Base-by-base conservation (phyloP, 2,888 invertebrate genomes). In the Synergus umbraculus region DNA sequence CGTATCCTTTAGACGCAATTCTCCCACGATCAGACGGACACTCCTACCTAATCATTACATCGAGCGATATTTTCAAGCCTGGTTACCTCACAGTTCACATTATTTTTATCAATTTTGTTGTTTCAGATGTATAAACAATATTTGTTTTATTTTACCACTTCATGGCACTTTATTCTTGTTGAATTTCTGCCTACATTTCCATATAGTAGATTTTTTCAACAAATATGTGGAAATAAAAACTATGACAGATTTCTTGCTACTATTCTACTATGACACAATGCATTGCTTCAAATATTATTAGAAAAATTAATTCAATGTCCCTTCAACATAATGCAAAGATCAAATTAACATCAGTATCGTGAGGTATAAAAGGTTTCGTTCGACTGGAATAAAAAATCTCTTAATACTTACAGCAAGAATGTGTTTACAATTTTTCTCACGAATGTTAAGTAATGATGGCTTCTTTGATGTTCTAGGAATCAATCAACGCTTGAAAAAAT, bases 101-200 rank as follows among this genome's bases (percentile, higher is more conserved):
- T 9, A n/a, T 43, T 66, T 44, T 8, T 4, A 44, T 44, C 44
- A 18, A 9, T 49, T 49, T 12, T 49, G 4, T 15, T 49, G 15
- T 79, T 80, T 78, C 76, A 77, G 77, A 78, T 79, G 15, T 4
- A 64, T 41, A 43, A 41, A 49, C 1, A 15, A 49, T 12, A 49
- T 49, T 46, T 12, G 0, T 46, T 12, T 46, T 46, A 46, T 46
- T 46, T 46, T 5, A 46, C 46, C 0, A 46, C 46, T 10, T 46
- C 9, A 46, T 10, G 46, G 46, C 7, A 46, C 9, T 46, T 46
- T 46, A 10, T 12, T 46, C 12, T 46, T 46, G 10, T 46, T 46
- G 10, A 46, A 46, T 29, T 29, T 29, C 29, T 29, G 29, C 29
- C 29, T 29, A 29, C 3, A 29, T 29, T 3, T 29, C 29, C 29